These are phyloP conservation scores for Bombyx huttoni DNA, from an alignment of 2,888 invertebrate genomes.

Conservation along the genomic window DNA sequence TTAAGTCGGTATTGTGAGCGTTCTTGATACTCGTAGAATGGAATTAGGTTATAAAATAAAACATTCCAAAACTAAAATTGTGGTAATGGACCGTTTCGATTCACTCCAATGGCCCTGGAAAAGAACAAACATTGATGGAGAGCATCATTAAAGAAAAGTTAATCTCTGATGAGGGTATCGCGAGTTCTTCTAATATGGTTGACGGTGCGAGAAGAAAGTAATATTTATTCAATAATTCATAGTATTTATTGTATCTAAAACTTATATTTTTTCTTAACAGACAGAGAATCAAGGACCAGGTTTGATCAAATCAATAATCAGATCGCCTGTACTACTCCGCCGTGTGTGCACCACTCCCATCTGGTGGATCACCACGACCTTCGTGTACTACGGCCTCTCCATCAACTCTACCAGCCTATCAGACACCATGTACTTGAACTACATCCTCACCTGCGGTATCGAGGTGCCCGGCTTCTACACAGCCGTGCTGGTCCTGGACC, in stretches of 20 bases:
- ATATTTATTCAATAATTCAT: too few species aligned
- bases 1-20: too few species aligned
- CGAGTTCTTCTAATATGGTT: too few species aligned
- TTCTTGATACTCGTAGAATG: too few species aligned
- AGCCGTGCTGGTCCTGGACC: constrained; percentile 74
- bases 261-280: constrained; percentile 5
- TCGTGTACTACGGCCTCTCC: constrained; percentile 85
- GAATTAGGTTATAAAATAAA: too few species aligned
- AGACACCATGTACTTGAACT: constrained; percentile 83
- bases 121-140: too few species aligned
- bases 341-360: constrained; percentile 77
- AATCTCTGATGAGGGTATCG: too few species aligned
- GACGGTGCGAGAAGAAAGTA: too few species aligned
- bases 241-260: not conserved
- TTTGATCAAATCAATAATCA: constrained; percentile 43
- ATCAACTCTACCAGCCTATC: constrained; percentile 81
- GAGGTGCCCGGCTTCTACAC: constrained; percentile 81
- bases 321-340: constrained; percentile 62
- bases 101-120: too few species aligned
- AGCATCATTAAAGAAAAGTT: too few species aligned
- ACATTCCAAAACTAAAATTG: too few species aligned
- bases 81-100: too few species aligned
- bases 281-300: constrained; percentile 11
- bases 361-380: constrained; percentile 84
- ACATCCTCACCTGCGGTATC: constrained; percentile 73